Evolutionary conservation across 1,140 invertebrate species (phyloP).

Genomic region (Hyphantria cunea): DNA sequence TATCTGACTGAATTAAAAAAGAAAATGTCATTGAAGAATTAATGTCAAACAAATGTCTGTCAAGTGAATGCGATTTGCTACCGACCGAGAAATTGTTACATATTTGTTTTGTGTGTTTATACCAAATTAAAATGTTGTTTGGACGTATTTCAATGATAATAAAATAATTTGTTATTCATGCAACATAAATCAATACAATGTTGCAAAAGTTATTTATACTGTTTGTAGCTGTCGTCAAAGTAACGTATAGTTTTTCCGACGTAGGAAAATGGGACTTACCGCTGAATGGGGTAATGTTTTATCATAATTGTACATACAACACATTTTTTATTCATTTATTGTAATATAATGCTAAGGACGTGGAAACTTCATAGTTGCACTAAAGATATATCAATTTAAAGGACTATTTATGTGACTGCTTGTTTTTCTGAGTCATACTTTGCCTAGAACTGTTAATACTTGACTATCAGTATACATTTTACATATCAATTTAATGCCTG

Average conservation of each 20-base stretch:
- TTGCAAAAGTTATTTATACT: slow-evolving; percentile 51
- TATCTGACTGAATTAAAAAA: too few relatives aligned
- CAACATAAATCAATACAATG: slow-evolving; percentile 34
- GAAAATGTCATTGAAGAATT: not conserved
- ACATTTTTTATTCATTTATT: not conserved
- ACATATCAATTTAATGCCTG: too few relatives aligned
- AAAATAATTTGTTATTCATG: slow-evolving; percentile 38
- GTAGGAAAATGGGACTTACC: slow-evolving; percentile 75
- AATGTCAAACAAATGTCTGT: slow-evolving; percentile 29
- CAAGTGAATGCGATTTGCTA: slow-evolving; percentile 20
- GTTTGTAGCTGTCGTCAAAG: slow-evolving; percentile 51
- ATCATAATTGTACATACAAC: not conserved
- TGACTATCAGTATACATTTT: too few relatives aligned
- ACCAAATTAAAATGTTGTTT: slow-evolving; percentile 49
- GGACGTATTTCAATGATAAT: slow-evolving; percentile 31
- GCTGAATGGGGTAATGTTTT: slow-evolving; percentile 58
- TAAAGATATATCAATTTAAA: too few relatives aligned
- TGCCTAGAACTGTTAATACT: too few relatives aligned
- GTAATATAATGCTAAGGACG: too few relatives aligned
- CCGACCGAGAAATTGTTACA: not conserved
- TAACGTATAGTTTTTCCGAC: slow-evolving; percentile 69
- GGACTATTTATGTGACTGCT: too few relatives aligned
- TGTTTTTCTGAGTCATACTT: too few relatives aligned
- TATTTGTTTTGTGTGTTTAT: slow-evolving; percentile 27
- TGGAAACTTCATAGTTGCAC: too few relatives aligned